Evolutionary conservation across 2,113 vertebrate species (phyloP).

Genomic region (Anseranas semipalmata): DNA sequence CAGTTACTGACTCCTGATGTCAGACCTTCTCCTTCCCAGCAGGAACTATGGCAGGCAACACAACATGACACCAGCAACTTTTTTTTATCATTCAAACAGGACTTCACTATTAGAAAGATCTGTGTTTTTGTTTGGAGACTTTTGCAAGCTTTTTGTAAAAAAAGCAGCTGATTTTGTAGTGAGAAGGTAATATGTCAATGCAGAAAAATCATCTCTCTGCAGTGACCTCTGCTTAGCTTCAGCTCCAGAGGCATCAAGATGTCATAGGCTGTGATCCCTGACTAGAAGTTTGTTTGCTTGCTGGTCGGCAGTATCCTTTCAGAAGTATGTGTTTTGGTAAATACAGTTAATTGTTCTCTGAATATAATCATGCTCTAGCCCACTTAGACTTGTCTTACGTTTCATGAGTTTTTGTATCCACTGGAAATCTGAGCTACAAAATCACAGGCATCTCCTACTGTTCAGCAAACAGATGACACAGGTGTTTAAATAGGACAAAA

Average conservation of each 20-base stretch:
- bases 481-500: not conserved
- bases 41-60: not conserved
- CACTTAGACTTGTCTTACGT: not conserved
- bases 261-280: not conserved
- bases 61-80: fast-evolving
- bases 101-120: not conserved
- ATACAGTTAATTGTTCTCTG: not conserved
- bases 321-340: not conserved
- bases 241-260: not conserved
- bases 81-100: not conserved
- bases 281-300: not conserved
- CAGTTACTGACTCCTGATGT: not conserved
- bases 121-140: not conserved
- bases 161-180: not conserved
- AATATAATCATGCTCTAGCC: not conserved
- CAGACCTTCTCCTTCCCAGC: not conserved
- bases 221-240: not conserved
- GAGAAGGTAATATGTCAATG: not conserved
- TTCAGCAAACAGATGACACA: not conserved
- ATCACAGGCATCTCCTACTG: not conserved
- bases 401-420: not conserved
- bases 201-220: not conserved
- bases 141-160: not conserved
- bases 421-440: not conserved
- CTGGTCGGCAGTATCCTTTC: not conserved